Percentiles rank a stretch among this genome's conserved stretches.
phyloP scores from a whole-genome alignment of 2,797 vertebrate genomes.

The Lutjanus campechanus region DNA sequence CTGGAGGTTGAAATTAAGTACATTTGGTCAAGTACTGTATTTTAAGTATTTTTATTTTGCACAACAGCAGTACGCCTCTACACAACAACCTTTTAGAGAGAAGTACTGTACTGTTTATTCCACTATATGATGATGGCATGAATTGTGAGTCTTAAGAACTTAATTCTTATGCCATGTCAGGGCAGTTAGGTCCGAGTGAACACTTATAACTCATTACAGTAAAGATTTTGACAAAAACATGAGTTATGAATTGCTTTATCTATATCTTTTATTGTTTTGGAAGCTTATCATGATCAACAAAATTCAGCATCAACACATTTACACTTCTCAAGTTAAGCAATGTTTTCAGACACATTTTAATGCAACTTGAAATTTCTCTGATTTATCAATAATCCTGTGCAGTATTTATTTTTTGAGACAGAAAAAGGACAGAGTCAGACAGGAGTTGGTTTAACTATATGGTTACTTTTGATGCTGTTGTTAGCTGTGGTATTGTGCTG shows the following conservation, averaged over 20 bases:
- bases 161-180: neutral
- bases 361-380: neutral
- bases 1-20: too few species aligned
- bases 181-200: neutral
- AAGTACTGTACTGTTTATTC: neutral
- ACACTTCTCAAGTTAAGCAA: neutral
- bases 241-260: neutral
- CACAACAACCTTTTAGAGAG: neutral
- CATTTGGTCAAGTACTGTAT: too few species aligned
- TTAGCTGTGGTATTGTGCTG: neutral
- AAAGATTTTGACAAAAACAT: neutral
- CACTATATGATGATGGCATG: neutral
- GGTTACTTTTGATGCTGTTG: neutral
- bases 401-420: neutral
- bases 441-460: neutral
- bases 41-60: neutral
- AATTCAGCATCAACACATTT: neutral
- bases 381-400: neutral
- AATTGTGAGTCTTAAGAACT: neutral
- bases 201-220: too few species aligned
- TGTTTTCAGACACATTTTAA: neutral
- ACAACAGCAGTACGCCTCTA: neutral
- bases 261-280: constrained; percentile 1
- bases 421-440: neutral
- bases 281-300: neutral